Evolutionary conservation across 1,140 invertebrate species (phyloP), one percentile per base, ranked within the genome.

Genomic region (Apocrypta bakeri): DNA sequence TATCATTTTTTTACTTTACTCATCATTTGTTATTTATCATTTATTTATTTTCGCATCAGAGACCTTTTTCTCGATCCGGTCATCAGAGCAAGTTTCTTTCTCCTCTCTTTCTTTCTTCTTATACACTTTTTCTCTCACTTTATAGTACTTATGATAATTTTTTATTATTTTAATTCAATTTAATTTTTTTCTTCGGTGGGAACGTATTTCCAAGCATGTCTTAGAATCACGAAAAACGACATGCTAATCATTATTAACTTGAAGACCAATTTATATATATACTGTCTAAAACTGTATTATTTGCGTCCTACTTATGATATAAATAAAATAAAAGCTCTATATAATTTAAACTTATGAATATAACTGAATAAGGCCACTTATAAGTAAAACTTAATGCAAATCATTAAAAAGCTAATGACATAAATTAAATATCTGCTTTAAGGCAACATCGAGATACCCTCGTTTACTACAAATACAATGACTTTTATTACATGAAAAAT

Each of bases 11-110:
- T 76, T 69, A 48, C n/a, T 73, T 66, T 79, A 48, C 21, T 79
- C 76, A 37, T 42, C 69, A 68, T 78, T 83, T 56, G 37, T 71
- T 79, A 75, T 85, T 81, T 85, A 25, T 76, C 76, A 73, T 56
- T 31, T 79, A 64, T 78, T 66, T 69, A 17, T 17, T 76, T 80
- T 61, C 71, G 48, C 66, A 24, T 71, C 33, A 79, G 27, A 77
- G 63, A 82, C 63, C 72, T 72, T 78, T 64, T 71, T 71, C 17
- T 72, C 21, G 11, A 78, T 61, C 17, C 12, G 42, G 27, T 82
- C 33, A 17, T 9, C 11, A 82, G 31, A 25, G 33, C 24, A 9
- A 77, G 25, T 42, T 29, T 4, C 56, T 21, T 31, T 77, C 29
- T 64, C 37, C 56, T 66, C 17, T 42, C 42, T 37, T 79, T 66